Base-by-base conservation (phyloP, 2,797 vertebrate genomes). In the Darevskia mixta region DNA sequence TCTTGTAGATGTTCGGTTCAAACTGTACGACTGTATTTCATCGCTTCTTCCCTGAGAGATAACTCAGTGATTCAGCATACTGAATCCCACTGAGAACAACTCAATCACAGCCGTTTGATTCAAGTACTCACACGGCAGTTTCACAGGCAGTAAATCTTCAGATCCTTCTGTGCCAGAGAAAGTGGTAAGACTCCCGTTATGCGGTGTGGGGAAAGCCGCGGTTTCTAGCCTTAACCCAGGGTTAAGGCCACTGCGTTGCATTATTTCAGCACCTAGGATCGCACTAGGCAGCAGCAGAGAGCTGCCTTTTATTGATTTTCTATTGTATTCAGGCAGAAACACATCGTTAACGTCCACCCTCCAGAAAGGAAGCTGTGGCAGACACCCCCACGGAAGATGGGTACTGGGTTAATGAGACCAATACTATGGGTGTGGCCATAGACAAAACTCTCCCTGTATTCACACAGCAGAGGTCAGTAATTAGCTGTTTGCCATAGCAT, bases 41-140 rank as follows among this genome's bases (percentile, higher is more conserved):
- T 75, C 27, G 11, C 78, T 41, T 80, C 83, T 72, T 71, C 86
- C 85, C 13, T 25, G 29, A 81, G 83, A 67, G 38, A 71, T 1
- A 88, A 41, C 43, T 66, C 89, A 5, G 5, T 67, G 82, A 86
- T 87, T 82, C 88, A 80, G 78, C 66, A 78, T n/a, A 2, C 0
- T 3, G 17, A 80, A 43, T n/a, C 0, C 82, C 66, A 78, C 18
- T 58, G 55, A 82, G 75, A 0, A 9, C 6, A 38, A 69, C 88
- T 91, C n/a, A 13, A 83, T 82, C 25, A 0, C 29, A 10, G 78
- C 75, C 3, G 25, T 18, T 67, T 43, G 76, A 77, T 67, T 32
- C 86, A 23, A 83, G 76, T 83, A 78, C 72, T 87, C 86, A 69
- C 86, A 79, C n/a, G 35, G 55, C 35, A 38, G 79, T 67, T 85